Base-by-base conservation (phyloP, 1,140 invertebrate genomes). In the Apocrypta bakeri region DNA sequence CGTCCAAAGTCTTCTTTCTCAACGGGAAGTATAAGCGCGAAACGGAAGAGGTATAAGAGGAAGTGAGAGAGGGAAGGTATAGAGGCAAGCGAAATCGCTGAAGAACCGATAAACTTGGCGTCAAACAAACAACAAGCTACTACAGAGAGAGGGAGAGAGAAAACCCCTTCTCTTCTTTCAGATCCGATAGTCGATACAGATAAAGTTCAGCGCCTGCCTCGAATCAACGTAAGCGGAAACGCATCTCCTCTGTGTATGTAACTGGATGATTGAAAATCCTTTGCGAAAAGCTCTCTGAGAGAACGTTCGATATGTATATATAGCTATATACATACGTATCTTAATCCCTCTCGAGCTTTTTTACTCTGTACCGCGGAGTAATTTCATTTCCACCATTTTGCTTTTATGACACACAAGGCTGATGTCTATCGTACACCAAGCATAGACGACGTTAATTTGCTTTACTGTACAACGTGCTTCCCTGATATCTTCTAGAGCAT, bases 31-130 rank as follows among this genome's bases (percentile, higher is more conserved):
- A 31, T 56, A 8, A 78, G 27, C 42, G 71, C 40, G 56, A 24
- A 72, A 56, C 29, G 29, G 72, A 75, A 14, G 48, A 69, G 48
- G 64, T n/a, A 74, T 56, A 25, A 71, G 14, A n/a, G 78, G 21
- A 17, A 27, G 66, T 17, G 17, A 3, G 69, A 72, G 69, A 75
- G 56, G 29, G 69, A 69, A 42, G 8, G 37, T 31, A 72, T 63
- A 31, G 31, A 29, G 77, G 31, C 82, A 89, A 89, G 87, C 87
- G 86, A 88, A 90, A 90, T 90, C 86, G 87, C 85, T 84, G 83
- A 87, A 78, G 80, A 90, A 86, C 84, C 88, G 86, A 90, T 90
- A 90, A 90, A 90, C 87, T 90, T 88, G 68, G 83, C 85, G 85
- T 85, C 84, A 88, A 87, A 90, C 88, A 88, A 87, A 87, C 87